These are phyloP conservation scores for Syngnathus typhle DNA, from an alignment of 2,113 vertebrate genomes.

Conservation along the genomic window DNA sequence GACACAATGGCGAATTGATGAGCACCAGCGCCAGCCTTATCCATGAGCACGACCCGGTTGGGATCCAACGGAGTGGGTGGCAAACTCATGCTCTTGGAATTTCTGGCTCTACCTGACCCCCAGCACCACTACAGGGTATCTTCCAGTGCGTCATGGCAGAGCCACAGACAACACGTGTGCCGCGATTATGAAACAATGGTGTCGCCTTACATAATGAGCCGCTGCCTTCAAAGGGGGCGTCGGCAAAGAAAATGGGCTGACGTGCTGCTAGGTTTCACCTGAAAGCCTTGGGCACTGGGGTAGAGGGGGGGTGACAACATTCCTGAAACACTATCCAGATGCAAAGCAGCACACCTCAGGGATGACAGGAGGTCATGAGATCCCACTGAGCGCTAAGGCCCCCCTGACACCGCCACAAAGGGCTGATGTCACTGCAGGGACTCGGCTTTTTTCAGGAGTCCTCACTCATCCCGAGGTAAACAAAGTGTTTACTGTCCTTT, in stretches of 20 bases:
- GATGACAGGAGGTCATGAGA: conserved; percentile 67
- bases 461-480: neutral
- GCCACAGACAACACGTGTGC: conserved; percentile 65
- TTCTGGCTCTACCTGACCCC: neutral
- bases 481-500: conserved; percentile 2
- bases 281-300: conserved; percentile 45
- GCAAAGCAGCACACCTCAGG: conserved; percentile 68
- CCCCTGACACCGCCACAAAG: conserved; percentile 56
- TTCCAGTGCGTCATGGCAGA: conserved; percentile 41
- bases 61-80: conserved; percentile 49
- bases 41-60: conserved; percentile 62
- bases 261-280: conserved; percentile 62
- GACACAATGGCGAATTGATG: conserved; percentile 99
- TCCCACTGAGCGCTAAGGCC: conserved; percentile 44
- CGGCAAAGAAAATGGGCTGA: conserved; percentile 51
- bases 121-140: neutral
- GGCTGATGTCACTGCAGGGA: conserved; percentile 54
- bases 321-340: conserved; percentile 72
- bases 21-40: conserved; percentile 76
- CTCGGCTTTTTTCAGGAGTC: conserved; percentile 15
- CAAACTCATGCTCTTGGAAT: neutral
- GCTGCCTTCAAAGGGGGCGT: conserved; percentile 67
- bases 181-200: conserved; percentile 72
- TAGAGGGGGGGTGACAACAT: conserved; percentile 33
- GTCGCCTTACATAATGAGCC: conserved; percentile 74